These are phyloP conservation scores for Subacronicta megacephala DNA, from an alignment of 2,888 invertebrate species.

Conservation along the genomic window DNA sequence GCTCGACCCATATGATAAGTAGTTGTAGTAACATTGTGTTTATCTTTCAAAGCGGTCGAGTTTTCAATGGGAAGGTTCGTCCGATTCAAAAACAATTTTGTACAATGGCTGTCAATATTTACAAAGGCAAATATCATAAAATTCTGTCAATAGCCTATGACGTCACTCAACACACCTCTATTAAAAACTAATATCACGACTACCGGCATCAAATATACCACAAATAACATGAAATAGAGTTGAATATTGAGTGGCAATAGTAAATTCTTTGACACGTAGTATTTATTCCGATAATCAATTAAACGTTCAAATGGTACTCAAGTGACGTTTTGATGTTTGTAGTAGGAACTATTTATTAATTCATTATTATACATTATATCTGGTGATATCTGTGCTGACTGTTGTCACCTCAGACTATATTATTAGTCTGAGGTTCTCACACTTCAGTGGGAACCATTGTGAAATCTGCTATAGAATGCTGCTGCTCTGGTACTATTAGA, in stretches of 20 bases:
- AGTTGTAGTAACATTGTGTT: too few species aligned
- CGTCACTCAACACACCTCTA: constrained; percentile 31
- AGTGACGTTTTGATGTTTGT: background rate
- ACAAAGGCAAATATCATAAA: constrained; percentile 14
- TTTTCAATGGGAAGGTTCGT: too few species aligned
- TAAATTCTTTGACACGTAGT: constrained; percentile 5
- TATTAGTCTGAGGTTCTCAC: too few species aligned
- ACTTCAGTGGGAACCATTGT: too few species aligned
- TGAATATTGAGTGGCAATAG: constrained; percentile 8
- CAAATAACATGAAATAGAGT: background rate
- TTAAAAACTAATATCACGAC: background rate
- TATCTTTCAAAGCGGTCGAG: too few species aligned
- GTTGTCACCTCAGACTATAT: too few species aligned
- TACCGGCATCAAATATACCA: background rate
- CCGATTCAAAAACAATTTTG: background rate
- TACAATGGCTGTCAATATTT: constrained; percentile 25
- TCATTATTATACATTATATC: too few species aligned
- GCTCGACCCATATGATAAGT: too few species aligned
- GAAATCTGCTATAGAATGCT: too few species aligned
- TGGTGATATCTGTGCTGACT: too few species aligned
- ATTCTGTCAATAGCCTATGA: constrained; percentile 25
- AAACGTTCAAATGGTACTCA: constrained; percentile 3
- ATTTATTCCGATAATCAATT: constrained; percentile 5
- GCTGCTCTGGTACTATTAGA: too few species aligned
- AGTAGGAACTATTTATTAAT: too few species aligned